phyloP scores from a whole-genome alignment of 2,113 vertebrate genomes.

The Potamarius usumacintae region DNA sequence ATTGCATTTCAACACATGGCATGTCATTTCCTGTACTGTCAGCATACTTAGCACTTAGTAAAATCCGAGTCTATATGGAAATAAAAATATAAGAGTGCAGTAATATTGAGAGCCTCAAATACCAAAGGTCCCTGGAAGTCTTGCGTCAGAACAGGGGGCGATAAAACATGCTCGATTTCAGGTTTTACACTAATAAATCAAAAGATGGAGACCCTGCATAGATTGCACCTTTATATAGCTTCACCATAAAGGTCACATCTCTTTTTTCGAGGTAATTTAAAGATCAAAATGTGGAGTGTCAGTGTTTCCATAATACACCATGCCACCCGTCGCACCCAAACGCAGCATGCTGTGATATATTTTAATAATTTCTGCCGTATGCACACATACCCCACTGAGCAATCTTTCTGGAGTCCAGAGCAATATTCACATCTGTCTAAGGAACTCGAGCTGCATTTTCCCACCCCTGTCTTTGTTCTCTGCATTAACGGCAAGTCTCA shows the following conservation, averaged over 20 bases:
- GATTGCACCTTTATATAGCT: conserved; percentile 75
- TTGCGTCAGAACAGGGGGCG: conserved; percentile 48
- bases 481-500: conserved; percentile 54
- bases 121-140: conserved; percentile 49
- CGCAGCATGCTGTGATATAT: conserved; percentile 64
- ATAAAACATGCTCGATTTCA: conserved; percentile 64
- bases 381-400: conserved; percentile 49
- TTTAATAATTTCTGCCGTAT: conserved; percentile 66
- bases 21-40: conserved; percentile 34
- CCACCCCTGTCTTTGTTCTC: conserved; percentile 43
- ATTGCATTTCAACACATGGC: conserved; percentile 62
- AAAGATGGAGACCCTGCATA: conserved; percentile 66
- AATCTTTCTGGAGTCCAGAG: conserved; percentile 54
- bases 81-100: conserved; percentile 47
- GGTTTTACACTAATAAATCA: conserved; percentile 71
- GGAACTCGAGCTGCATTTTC: conserved; percentile 50
- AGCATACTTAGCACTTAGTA: conserved; percentile 9
- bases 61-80: conserved; percentile 33
- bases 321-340: conserved; percentile 44
- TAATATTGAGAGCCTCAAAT: conserved; percentile 51
- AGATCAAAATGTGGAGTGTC: conserved; percentile 71
- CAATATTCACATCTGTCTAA: conserved; percentile 49
- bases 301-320: conserved; percentile 70
- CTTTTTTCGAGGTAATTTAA: conserved; percentile 72
- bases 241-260: conserved; percentile 74